Evolutionary conservation across 2,797 vertebrate genomes (phyloP).

Genomic region (Neostethus bicornis): DNA sequence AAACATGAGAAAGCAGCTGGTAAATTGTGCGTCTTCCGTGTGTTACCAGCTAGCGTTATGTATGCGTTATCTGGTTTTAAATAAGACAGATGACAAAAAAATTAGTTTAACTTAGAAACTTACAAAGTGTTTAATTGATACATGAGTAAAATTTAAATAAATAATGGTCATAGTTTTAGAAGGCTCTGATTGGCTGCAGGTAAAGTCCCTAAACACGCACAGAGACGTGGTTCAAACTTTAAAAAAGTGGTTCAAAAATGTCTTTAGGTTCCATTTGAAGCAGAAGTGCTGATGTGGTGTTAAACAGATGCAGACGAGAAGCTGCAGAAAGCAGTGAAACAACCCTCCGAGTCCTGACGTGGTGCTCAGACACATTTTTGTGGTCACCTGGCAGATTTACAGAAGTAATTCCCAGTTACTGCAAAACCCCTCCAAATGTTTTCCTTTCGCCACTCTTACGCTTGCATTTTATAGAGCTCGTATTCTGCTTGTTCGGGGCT

Average conservation of each 20-base stretch:
- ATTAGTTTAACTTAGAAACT: too few relatives aligned
- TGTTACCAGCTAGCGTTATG: too few relatives aligned
- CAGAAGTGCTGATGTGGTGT: constrained; percentile 88
- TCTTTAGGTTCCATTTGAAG: constrained; percentile 88
- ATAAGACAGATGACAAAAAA: too few relatives aligned
- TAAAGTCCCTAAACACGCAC: constrained; percentile 60
- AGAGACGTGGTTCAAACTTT: constrained; percentile 63
- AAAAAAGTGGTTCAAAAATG: constrained; percentile 82
- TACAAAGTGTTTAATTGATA: too few relatives aligned
- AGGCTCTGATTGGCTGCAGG: too few relatives aligned
- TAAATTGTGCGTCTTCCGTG: too few relatives aligned
- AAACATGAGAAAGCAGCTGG: too few relatives aligned
- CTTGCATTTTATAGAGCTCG: constrained; percentile 60
- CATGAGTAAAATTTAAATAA: too few relatives aligned
- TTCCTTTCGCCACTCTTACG: constrained; percentile 71
- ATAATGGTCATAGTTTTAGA: too few relatives aligned
- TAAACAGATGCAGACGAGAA: constrained; percentile 90
- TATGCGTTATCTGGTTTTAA: too few relatives aligned
- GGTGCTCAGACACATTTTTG: constrained; percentile 78
- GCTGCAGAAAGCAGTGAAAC: constrained; percentile 69
- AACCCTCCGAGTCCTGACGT: constrained; percentile 73
- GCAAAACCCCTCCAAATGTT: constrained; percentile 71
- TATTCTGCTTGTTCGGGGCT: too few relatives aligned
- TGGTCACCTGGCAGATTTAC: constrained; percentile 71
- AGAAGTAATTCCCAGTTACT: constrained; percentile 70